phyloP scores from a whole-genome alignment of 2,797 vertebrate genomes.

The Acanthopagrus latus region DNA sequence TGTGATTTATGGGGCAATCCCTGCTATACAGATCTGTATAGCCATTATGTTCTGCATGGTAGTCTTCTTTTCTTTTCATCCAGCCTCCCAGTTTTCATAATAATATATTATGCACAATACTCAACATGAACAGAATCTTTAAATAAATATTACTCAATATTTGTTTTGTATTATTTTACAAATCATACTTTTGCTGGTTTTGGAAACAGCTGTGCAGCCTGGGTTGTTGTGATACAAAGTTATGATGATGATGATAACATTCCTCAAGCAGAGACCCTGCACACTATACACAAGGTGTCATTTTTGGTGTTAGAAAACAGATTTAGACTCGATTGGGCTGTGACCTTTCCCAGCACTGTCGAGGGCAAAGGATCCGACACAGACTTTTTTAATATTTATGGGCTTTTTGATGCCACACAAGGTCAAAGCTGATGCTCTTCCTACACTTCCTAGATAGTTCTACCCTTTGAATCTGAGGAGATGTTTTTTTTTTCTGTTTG shows the following conservation, averaged over 20 bases:
- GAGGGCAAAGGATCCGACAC: conserved; percentile 75
- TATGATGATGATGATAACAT: conserved; percentile 64
- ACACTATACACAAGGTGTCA: conserved; percentile 62
- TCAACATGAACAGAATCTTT: conserved; percentile 19
- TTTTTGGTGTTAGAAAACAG: conserved; percentile 73
- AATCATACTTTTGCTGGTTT: conserved; percentile 17
- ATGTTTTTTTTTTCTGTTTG: conserved; percentile 72
- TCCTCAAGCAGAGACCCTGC: conserved; percentile 55
- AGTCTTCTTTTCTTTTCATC: conserved; percentile 20
- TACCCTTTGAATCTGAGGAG: conserved; percentile 72
- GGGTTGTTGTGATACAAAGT: conserved; percentile 35
- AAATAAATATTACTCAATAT: conserved; percentile 24
- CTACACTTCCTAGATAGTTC: conserved; percentile 74
- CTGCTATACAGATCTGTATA: conserved; percentile 56
- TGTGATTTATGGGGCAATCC: conserved; percentile 66
- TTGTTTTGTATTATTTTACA: conserved; percentile 21
- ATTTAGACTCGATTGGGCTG: conserved; percentile 77
- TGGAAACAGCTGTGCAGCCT: conserved; percentile 10
- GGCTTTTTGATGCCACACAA: conserved; percentile 82
- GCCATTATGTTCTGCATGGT: conserved; percentile 28
- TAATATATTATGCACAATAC: conserved; percentile 39
- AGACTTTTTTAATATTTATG: conserved; percentile 85
- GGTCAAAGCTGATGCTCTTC: conserved; percentile 81
- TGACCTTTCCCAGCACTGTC: conserved; percentile 74
- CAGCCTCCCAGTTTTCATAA: conserved; percentile 9